A percentile compares a stretch with the other conserved stretches of the same genome.
These are phyloP conservation scores for Zaprionus tsacasi DNA, from an alignment of 1,140 invertebrate genomes.

Conservation along the genomic window DNA sequence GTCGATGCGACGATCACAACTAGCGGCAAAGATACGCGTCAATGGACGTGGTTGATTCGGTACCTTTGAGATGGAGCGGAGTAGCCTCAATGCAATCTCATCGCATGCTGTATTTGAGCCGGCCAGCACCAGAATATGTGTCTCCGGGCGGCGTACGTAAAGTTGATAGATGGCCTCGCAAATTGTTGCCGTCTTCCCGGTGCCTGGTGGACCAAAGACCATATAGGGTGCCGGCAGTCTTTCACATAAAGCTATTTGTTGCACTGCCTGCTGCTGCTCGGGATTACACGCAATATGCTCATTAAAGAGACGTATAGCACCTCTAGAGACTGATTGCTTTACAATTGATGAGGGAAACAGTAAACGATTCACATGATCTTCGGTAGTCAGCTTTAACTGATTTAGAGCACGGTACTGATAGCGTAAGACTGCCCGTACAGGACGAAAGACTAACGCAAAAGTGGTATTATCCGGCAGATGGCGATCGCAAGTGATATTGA, in stretches of 20 bases:
- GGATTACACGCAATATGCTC: conserved; percentile 85
- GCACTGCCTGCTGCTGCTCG: conserved; percentile 88
- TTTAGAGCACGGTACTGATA: conserved; percentile 76
- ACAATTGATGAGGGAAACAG: conserved; percentile 60
- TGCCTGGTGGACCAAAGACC: conserved; percentile 91
- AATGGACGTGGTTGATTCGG: conserved; percentile 52
- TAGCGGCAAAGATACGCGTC: conserved; percentile 85
- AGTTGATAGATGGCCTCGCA: conserved; percentile 88
- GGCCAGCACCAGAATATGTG: conserved; percentile 88
- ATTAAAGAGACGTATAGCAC: conserved; percentile 42
- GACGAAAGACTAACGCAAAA: conserved; percentile 67
- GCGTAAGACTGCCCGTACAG: conserved; percentile 59
- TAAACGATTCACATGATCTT: conserved; percentile 41
- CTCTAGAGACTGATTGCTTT: not conserved
- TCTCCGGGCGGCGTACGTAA: conserved; percentile 83
- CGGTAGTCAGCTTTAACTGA: conserved; percentile 38
- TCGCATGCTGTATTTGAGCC: conserved; percentile 92
- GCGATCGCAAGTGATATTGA: conserved; percentile 70
- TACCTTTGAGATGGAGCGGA: conserved; percentile 77
- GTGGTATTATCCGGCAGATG: conserved; percentile 58
- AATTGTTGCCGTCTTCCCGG: conserved; percentile 92
- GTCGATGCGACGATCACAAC: conserved; percentile 81
- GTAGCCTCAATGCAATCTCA: conserved; percentile 87
- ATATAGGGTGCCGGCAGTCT: conserved; percentile 89
- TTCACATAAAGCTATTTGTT: conserved; percentile 86